Conservation (phyloP, 2,797 vertebrate species). For the Melanotaenia trifasciata region DNA sequence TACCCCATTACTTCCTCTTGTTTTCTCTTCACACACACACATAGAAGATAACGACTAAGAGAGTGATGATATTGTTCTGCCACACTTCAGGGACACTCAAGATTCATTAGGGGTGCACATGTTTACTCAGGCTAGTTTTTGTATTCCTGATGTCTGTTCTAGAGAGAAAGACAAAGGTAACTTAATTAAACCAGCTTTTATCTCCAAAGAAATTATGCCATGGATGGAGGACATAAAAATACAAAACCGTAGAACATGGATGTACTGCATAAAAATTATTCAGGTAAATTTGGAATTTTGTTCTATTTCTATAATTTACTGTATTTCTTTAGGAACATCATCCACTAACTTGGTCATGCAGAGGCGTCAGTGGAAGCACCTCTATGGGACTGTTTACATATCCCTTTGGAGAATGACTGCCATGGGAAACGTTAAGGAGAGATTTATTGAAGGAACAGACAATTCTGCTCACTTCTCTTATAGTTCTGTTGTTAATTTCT, state of each 20-base stretch:
- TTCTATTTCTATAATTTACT: conserved; percentile 1
- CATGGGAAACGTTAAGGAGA: too few species aligned
- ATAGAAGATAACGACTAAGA: background rate
- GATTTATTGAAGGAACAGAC: background rate
- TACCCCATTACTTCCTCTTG: conserved; percentile 2
- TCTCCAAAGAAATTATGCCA: background rate
- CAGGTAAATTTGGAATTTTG: conserved; percentile 57
- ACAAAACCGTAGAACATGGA: background rate
- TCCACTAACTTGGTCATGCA: background rate
- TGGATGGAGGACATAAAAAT: background rate
- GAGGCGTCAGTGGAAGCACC: background rate
- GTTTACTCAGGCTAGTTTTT: background rate
- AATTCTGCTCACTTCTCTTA: background rate
- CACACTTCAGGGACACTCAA: background rate
- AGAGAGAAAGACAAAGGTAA: conserved; percentile 6
- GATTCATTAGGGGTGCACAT: background rate
- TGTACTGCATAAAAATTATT: conserved; percentile 6
- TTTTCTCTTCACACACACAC: conserved; percentile 26
- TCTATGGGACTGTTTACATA: background rate
- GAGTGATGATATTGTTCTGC: conserved; percentile 1
- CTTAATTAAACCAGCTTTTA: conserved; percentile 16
- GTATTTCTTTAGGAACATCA: background rate
- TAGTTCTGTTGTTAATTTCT: conserved; percentile 1
- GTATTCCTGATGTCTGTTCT: background rate
- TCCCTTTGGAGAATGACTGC: conserved; percentile 4